Evolutionary conservation across 2,888 invertebrate species (phyloP).

Genomic region (Nebria brevicollis): DNA sequence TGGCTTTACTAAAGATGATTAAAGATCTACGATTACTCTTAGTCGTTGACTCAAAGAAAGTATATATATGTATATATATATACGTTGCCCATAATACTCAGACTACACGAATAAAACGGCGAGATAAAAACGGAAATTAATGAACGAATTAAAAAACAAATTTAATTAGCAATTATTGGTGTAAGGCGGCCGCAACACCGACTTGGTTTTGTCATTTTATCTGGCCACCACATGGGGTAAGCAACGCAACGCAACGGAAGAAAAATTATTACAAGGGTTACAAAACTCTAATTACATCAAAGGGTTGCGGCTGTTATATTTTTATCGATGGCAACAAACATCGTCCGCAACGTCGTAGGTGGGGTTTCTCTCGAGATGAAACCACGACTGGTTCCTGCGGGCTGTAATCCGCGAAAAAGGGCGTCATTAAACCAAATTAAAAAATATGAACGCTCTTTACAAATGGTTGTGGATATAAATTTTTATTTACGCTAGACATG

Average conservation of each 20-base stretch:
- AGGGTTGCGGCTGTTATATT: conserved; percentile 43
- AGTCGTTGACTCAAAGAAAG: background rate
- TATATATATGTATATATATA: background rate
- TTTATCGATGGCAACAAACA: conserved; percentile 44
- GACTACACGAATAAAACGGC: conserved; percentile 16
- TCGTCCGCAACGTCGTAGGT: conserved; percentile 2
- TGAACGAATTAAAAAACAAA: conserved; percentile 59
- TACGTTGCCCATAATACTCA: too few relatives aligned
- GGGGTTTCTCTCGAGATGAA: background rate
- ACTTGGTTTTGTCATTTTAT: conserved; percentile 52
- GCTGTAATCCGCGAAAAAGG: conserved; percentile 8
- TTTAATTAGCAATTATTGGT: conserved; percentile 61
- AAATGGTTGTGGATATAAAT: conserved; percentile 43
- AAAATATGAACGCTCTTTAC: conserved; percentile 46
- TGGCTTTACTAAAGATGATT: background rate
- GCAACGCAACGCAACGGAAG: conserved; percentile 12
- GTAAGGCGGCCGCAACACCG: conserved; percentile 54
- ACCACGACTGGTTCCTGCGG: background rate
- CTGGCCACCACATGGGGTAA: conserved; percentile 53
- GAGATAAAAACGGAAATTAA: conserved; percentile 53
- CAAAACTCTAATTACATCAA: conserved; percentile 41
- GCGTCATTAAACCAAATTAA: conserved; percentile 44
- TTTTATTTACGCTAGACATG: conserved; percentile 34
- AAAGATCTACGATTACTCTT: background rate
- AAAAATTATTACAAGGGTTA: conserved; percentile 45